phyloP scores from a whole-genome alignment of 2,113 vertebrate species.

The Lethenteron reissneri region DNA sequence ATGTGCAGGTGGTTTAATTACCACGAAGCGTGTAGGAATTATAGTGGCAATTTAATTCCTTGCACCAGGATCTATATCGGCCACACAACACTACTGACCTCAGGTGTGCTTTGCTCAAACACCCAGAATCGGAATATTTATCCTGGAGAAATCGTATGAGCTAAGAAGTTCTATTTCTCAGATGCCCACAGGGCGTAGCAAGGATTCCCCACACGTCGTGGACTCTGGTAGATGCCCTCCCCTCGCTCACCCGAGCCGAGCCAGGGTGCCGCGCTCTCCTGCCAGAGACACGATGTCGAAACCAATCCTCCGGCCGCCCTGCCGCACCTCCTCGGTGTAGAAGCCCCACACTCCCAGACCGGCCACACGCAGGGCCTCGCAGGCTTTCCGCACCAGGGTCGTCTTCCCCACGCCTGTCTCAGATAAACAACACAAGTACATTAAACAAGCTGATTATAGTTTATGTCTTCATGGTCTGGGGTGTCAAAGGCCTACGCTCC shows the following conservation, averaged over 20 bases:
- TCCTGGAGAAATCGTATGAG: neutral
- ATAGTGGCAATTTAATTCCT: too few relatives aligned
- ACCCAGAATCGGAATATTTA: slow-evolving; percentile 1
- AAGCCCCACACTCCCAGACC: slow-evolving; percentile 49
- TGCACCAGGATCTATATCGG: too few relatives aligned
- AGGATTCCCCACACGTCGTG: neutral
- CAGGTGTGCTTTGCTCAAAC: neutral
- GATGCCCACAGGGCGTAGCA: slow-evolving; percentile 9
- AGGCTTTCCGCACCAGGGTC: slow-evolving; percentile 59
- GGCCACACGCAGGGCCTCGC: slow-evolving; percentile 32
- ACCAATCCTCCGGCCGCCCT: slow-evolving; percentile 49
- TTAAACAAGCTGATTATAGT: neutral
- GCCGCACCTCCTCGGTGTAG: slow-evolving; percentile 76
- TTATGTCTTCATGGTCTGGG: too few relatives aligned
- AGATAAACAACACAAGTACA: slow-evolving; percentile 8
- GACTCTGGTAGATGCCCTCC: too few relatives aligned
- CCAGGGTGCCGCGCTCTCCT: slow-evolving; percentile 46
- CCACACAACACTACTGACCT: too few relatives aligned
- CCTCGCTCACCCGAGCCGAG: slow-evolving; percentile 45
- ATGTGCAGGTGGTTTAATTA: too few relatives aligned
- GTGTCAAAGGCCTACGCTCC: too few relatives aligned
- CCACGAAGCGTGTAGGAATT: too few relatives aligned
- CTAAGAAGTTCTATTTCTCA: slow-evolving; percentile 9
- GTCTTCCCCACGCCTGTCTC: slow-evolving; percentile 68
- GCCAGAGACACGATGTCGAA: slow-evolving; percentile 78